phyloP scores from a whole-genome alignment of 2,113 vertebrate species.

The Zapornia atra region DNA sequence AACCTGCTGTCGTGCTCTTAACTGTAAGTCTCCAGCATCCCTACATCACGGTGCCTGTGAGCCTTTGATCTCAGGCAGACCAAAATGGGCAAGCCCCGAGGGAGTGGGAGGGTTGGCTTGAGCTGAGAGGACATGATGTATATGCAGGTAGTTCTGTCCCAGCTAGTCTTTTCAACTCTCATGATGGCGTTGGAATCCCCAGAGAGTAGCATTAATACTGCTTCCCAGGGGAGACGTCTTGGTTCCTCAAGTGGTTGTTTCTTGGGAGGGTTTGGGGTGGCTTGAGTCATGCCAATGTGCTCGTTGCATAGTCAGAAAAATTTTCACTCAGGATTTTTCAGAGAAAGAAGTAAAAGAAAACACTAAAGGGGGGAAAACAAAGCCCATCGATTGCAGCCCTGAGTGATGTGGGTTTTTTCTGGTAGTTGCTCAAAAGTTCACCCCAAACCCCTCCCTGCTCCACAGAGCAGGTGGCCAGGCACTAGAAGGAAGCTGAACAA shows the following conservation, averaged over 20 bases:
- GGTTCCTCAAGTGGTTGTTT: neutral
- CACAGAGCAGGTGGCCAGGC: neutral
- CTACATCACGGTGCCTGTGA: neutral
- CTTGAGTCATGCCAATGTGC: neutral
- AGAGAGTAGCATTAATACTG: too few species aligned
- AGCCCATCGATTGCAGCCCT: rapidly evolving
- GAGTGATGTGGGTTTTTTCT: neutral
- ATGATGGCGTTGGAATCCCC: rapidly evolving
- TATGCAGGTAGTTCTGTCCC: neutral
- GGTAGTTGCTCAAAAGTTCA: neutral
- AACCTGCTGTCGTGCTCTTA: neutral
- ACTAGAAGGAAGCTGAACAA: neutral
- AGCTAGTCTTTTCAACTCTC: neutral
- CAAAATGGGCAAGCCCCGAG: neutral
- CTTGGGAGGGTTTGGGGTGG: neutral
- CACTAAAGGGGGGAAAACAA: neutral
- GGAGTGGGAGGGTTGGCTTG: neutral
- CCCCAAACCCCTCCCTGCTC: neutral
- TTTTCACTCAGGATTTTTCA: neutral
- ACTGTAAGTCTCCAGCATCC: neutral
- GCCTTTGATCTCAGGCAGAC: neutral
- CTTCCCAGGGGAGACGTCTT: neutral
- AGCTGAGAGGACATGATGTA: neutral
- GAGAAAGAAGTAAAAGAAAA: neutral
- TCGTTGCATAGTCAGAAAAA: neutral